Evolutionary conservation across 2,113 vertebrate genomes (phyloP).

Genomic region (Podarcis raffonei): DNA sequence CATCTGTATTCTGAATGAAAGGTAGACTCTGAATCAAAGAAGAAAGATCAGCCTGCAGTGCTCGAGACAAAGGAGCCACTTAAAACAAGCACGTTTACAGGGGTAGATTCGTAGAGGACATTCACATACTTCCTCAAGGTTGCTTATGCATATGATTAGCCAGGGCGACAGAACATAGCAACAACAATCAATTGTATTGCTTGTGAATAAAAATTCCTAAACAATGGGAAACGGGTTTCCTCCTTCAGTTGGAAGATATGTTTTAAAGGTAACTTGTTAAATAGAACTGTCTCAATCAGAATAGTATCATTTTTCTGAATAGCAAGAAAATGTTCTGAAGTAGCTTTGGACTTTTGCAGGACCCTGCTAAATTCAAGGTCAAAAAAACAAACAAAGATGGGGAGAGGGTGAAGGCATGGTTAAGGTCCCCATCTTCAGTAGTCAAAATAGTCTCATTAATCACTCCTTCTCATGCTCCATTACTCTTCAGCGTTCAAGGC

Average conservation of each 20-base stretch:
- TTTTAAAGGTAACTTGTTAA: neutral
- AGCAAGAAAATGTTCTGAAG: neutral
- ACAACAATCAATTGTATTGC: constrained; percentile 36
- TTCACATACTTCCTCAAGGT: constrained; percentile 49
- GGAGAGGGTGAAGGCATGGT: no score
- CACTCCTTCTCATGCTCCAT: neutral
- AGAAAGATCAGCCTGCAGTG: neutral
- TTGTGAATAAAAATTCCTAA: constrained; percentile 26
- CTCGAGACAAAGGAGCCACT: constrained; percentile 47
- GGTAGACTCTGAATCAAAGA: neutral
- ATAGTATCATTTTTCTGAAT: neutral
- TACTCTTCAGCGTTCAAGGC: neutral
- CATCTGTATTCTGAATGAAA: constrained; percentile 25
- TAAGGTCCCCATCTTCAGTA: no score
- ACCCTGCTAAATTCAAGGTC: neutral
- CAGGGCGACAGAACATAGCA: constrained; percentile 4
- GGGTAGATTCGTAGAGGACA: constrained; percentile 5
- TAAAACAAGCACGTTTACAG: constrained; percentile 21
- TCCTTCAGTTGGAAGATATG: constrained; percentile 9
- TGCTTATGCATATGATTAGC: constrained; percentile 39
- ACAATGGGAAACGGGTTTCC: neutral
- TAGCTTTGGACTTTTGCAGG: neutral
- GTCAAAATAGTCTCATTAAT: neutral
- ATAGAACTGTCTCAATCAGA: neutral
- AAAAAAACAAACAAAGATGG: neutral